phyloP scores from a whole-genome alignment of 2,888 invertebrate genomes.

The Leucoptera coffeella region DNA sequence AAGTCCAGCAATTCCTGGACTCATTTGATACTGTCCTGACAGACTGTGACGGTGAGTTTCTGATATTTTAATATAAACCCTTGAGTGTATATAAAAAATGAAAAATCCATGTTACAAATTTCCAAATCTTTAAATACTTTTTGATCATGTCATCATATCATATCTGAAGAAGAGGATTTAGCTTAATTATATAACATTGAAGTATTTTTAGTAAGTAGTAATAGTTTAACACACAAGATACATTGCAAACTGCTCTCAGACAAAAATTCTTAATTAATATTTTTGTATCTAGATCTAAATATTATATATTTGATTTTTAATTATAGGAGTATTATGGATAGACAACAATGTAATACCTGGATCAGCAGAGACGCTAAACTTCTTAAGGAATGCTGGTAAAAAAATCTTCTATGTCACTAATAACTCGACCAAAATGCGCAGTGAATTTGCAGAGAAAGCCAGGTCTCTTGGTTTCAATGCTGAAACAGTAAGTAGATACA shows the following conservation, averaged over 20 bases:
- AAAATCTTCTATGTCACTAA: slow-evolving; percentile 84
- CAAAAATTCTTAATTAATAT: too few relatives aligned
- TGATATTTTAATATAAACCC: too few relatives aligned
- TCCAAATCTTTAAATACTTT: too few relatives aligned
- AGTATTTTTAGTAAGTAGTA: too few relatives aligned
- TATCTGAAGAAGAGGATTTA: too few relatives aligned
- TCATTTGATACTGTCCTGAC: slow-evolving; percentile 76
- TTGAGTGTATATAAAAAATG: too few relatives aligned
- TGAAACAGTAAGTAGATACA: slow-evolving; percentile 19
- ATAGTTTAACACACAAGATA: too few relatives aligned
- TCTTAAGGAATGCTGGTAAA: slow-evolving; percentile 66
- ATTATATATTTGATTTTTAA: slow-evolving; percentile 1
- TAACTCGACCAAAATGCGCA: slow-evolving; percentile 80
- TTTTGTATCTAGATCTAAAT: too few relatives aligned
- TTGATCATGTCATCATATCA: too few relatives aligned
- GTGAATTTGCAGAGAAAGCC: slow-evolving; percentile 73
- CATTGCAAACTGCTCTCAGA: too few relatives aligned
- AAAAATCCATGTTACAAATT: too few relatives aligned
- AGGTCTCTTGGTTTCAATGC: slow-evolving; percentile 66
- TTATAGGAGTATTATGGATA: slow-evolving; percentile 73
- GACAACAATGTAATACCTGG: slow-evolving; percentile 63
- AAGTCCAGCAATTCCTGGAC: slow-evolving; percentile 59
- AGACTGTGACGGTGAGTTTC: slow-evolving; percentile 86
- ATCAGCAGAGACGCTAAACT: slow-evolving; percentile 63
- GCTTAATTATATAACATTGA: too few relatives aligned